Evolutionary conservation across 2,113 vertebrate species (phyloP).

Genomic region (Poeciliopsis retropinna): DNA sequence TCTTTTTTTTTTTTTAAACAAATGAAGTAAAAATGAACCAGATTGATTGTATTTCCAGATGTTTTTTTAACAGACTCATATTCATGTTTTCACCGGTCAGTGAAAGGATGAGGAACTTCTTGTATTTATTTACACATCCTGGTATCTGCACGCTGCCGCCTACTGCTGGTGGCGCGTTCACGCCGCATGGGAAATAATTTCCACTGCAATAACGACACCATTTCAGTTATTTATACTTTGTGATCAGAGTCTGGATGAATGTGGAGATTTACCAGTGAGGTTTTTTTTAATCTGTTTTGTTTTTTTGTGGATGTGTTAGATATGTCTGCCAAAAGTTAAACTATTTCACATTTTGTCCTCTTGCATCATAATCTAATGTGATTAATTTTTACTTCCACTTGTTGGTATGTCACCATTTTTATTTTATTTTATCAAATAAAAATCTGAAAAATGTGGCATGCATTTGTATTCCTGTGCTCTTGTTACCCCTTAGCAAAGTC

Average conservation of each 20-base stretch:
- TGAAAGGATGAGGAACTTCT: constrained; percentile 33
- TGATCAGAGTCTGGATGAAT: too few species aligned
- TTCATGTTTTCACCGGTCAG: not conserved
- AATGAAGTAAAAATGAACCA: constrained; percentile 41
- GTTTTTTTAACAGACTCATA: not conserved
- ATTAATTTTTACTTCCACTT: not conserved
- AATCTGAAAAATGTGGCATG: not conserved
- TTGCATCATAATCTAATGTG: not conserved
- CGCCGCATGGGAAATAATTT: constrained; percentile 39
- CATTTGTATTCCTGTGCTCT: not conserved
- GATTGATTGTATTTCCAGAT: not conserved
- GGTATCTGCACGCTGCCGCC: constrained; percentile 59
- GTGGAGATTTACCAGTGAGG: not conserved
- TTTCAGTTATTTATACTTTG: not conserved
- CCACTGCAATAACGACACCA: constrained; percentile 6
- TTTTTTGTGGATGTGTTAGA: not conserved
- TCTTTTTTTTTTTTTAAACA: too few species aligned
- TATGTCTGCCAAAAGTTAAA: not conserved
- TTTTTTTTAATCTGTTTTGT: not conserved
- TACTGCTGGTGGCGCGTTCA: constrained; percentile 41
- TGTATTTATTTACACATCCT: constrained; percentile 91
- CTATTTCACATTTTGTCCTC: not conserved
- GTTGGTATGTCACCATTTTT: too few species aligned
- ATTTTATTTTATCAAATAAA: not conserved
- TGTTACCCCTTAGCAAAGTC: not conserved